Evolutionary conservation across 2,113 vertebrate genomes (phyloP), one percentile per base, ranked within the genome.

Genomic region (Hippocampus barbouri): DNA sequence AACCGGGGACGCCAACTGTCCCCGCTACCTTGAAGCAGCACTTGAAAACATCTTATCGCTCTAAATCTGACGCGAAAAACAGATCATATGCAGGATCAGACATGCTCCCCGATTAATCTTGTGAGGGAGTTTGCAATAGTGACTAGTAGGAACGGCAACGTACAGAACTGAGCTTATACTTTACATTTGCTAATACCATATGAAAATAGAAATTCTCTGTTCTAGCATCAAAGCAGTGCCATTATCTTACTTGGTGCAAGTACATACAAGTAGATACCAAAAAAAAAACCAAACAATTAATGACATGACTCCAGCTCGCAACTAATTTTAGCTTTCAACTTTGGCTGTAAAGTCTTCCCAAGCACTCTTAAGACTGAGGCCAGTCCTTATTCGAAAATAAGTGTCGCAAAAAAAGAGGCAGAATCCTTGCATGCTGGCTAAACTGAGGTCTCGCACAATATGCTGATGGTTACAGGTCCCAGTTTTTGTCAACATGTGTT

Each of bases 1-100:
- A 76, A 69, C 57, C 72, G 43, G 69, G 18, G 60, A 72, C 56
- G 69, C 59, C 43, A 62, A 56, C 75, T 59, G 73, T 73, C 75
- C 40, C 8, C 68, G 34, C 51, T 51, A 40, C 56, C 69, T 68
- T 66, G 34, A 75, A 43, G 62, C 7, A 6, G 63, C 21, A 45
- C 5, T 23, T 56, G 40, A 53, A 71, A 68, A 73, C 63, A 56
- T 56, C 59, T 81, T 27, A 75, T 76, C 59, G 25, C 53, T 64
- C 53, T 70, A 12, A 61, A 54, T 43, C 69, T 49, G 78, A 75
- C 71, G 51, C 40, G 5, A 54, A 14, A 57, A 20, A 25, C 61
- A 34, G 45, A 66, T 74, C 68, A 56, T 49, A 27, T 21, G 38
- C 20, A 16, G 27, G 66, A 41, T 41, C 51, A 41, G 47, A 54